A percentile compares a stretch with the other conserved stretches of the same genome.
These are phyloP conservation scores for Lasioglossum pauxillum DNA, from an alignment of 2,888 invertebrate species.

Conservation along the genomic window DNA sequence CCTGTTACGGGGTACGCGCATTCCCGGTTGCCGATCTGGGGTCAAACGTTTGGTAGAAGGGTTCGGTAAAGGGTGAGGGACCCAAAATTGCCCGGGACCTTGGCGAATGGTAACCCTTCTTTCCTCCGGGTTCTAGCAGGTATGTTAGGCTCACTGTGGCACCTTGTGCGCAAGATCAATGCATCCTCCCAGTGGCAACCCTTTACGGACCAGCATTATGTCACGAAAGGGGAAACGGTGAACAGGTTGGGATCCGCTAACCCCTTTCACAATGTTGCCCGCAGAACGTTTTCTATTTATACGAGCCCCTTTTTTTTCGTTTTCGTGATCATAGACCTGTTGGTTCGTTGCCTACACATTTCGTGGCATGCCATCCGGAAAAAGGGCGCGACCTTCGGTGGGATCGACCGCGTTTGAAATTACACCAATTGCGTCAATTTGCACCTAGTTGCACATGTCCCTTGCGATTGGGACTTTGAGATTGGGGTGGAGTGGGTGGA, in stretches of 20 bases:
- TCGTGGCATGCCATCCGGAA: slow-evolving; percentile 27
- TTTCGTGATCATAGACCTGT: slow-evolving; percentile 29
- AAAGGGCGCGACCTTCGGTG: neutral
- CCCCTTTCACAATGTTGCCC: slow-evolving; percentile 56
- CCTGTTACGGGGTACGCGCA: slow-evolving; percentile 69
- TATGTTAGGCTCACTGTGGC: slow-evolving; percentile 53
- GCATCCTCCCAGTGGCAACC: slow-evolving; percentile 69
- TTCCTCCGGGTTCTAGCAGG: neutral
- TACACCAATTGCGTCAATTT: neutral
- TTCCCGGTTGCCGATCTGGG: slow-evolving; percentile 56
- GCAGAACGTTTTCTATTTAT: slow-evolving; percentile 51
- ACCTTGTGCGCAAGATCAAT: slow-evolving; percentile 66
- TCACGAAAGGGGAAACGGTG: slow-evolving; percentile 67
- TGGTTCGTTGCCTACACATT: slow-evolving; percentile 13
- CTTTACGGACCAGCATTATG: slow-evolving; percentile 76
- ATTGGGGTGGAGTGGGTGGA: neutral
- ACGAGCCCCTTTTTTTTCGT: slow-evolving; percentile 30
- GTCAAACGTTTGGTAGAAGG: slow-evolving; percentile 60
- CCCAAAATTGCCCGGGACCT: slow-evolving; percentile 56
- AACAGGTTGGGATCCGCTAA: slow-evolving; percentile 67
- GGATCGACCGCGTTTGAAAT: neutral
- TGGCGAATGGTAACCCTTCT: slow-evolving; percentile 66
- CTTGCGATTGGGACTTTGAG: neutral
- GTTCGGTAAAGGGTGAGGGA: slow-evolving; percentile 44
- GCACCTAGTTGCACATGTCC: neutral